A percentile compares a stretch with the other conserved stretches of the same genome.
phyloP scores from a whole-genome alignment of 2,888 invertebrate species.

The Cryptocephalus primarius region DNA sequence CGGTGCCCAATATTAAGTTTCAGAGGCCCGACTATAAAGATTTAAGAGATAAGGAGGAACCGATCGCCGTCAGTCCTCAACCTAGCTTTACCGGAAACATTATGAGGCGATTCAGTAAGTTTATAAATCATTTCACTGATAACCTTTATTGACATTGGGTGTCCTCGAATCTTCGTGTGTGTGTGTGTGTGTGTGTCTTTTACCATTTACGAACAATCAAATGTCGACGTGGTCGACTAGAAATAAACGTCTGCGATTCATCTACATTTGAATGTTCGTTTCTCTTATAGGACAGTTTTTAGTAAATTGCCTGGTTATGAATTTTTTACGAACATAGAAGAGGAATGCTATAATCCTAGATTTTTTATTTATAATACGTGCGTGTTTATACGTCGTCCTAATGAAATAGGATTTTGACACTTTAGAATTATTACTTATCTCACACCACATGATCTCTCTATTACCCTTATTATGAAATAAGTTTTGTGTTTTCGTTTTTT shows the following conservation, averaged over 20 bases:
- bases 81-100: conserved; percentile 58
- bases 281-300: neutral
- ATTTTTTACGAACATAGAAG: conserved; percentile 9
- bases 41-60: conserved; percentile 44
- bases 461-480: neutral
- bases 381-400: neutral
- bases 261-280: conserved; percentile 11
- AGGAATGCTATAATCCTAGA: conserved; percentile 11
- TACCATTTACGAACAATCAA: conserved; percentile 8
- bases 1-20: conserved; percentile 67
- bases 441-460: conserved; percentile 15
- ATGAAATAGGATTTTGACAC: neutral
- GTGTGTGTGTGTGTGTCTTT: conserved; percentile 4
- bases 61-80: conserved; percentile 26
- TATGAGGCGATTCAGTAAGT: conserved; percentile 83
- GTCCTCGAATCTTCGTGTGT: conserved; percentile 6
- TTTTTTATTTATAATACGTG: neutral
- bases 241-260: too few relatives aligned
- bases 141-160: conserved; percentile 5
- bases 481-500: conserved; percentile 20
- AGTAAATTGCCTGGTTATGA: conserved; percentile 15
- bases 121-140: conserved; percentile 8
- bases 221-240: conserved; percentile 2
- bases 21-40: conserved; percentile 45
- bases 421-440: conserved; percentile 6